Base-by-base conservation (phyloP, 2,113 vertebrate genomes). In the Antennarius striatus region DNA sequence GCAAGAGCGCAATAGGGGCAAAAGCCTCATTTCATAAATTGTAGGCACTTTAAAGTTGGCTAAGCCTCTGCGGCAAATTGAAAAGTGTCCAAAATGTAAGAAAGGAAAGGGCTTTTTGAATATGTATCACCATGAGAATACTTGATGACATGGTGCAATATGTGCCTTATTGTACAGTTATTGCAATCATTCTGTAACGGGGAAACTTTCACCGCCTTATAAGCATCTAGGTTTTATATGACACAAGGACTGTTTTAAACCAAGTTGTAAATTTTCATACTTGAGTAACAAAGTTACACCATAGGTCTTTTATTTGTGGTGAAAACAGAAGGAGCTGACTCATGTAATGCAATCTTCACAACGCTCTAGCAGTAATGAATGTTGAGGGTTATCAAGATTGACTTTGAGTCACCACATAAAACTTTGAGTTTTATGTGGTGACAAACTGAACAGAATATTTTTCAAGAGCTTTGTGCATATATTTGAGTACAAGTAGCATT, bases 21-120 rank as follows among this genome's bases (percentile, higher is more conserved):
- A 92, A 89, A 89, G 85, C 83, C 85, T 89, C 73, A 83, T 89
- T 91, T 92, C 84, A 90, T 92, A 90, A 92, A 92, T 88, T 91
- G 89, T 88, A 88, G 81, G 85, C 86, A 90, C 91, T 93, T 93
- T 90, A 89, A 90, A 82, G 82, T 92, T 92, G 91, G 91, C 87
- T 70, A 85, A 81, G 83, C 80, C 82, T 90, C 88, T 79, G 74
- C 60, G 73, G 83, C 83, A 73, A 89, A 87, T 86, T 89, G 90
- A 88, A 91, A 89, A 87, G 75, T 89, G 84, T 91, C 90, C 90
- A 92, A 84, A 91, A 87, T 66, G 67, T 85, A 78, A 86, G 73
- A 82, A 86, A 73, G 74, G 74, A 83, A 81, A 75, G 55, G 63
- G 71, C 71, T 88, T 85, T 90, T 75, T 81, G 48, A 80, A 63